Base-by-base conservation (phyloP, 2,113 vertebrate genomes). In the Dicentrarchus labrax region DNA sequence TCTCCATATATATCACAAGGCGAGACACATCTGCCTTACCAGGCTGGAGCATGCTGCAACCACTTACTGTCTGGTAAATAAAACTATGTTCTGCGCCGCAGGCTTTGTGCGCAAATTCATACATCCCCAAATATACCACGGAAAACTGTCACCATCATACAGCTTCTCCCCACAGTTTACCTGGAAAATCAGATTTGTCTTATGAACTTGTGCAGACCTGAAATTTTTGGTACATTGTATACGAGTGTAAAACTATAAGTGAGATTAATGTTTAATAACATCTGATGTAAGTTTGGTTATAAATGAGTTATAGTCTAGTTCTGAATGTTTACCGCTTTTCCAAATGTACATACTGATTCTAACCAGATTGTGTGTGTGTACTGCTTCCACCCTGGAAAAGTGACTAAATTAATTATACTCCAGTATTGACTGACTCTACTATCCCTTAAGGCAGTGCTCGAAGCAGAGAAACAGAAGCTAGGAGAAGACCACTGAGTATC, bases 1-100 rank as follows among this genome's bases (percentile, higher is more conserved):
- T 83, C 48, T 66, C 13, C 56, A 21, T 19, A 48, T 19, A 48
- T 68, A 64, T 84, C 45, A 66, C 39, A 53, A 21, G 30, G 51
- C 2, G 8, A 50, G 86, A 89, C 83, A 57, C 74, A 84, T 66
- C 71, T 73, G 76, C 56, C 24, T 74, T 48, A 60, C 10, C n/a
- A 45, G 66, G 16, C 64, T 17, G 24, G 41, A 51, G 45, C 72
- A 59, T 60, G 72, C 64, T 72, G 80, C 13, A 71, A 65, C 67
- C 74, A 57, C 60, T 64, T 60, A 43, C 45, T 72, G 60, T 79
- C 76, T 75, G 69, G 39, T 41, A 48, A 59, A 81, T 78, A 71
- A 66, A 82, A 73, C 64, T 0, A 30, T 36, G 47, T 53, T 69
- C 70, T 22, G 24, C 3, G 8, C 64, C 4, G 0, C 24, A 41